These are phyloP conservation scores for Lacerta bilineata DNA, from an alignment of 2,797 vertebrate species.

Conservation along the genomic window DNA sequence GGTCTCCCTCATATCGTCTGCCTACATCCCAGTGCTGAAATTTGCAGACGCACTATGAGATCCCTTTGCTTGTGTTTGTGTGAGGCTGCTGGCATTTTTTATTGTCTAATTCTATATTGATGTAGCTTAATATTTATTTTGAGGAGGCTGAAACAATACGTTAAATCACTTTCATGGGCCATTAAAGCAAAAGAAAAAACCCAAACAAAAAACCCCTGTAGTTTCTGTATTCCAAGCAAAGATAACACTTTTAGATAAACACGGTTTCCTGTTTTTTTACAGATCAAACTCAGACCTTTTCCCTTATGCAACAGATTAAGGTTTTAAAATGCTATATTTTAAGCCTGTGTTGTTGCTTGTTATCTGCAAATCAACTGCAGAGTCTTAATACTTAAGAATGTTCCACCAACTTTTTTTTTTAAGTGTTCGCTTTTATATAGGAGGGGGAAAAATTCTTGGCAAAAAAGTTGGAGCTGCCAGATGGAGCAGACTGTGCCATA, in stretches of 20 bases:
- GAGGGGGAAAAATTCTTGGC: slow-evolving; percentile 79
- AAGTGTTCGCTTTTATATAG: slow-evolving; percentile 81
- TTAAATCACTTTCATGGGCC: slow-evolving; percentile 75
- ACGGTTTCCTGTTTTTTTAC: slow-evolving; percentile 68
- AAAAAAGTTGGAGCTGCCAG: slow-evolving; percentile 81
- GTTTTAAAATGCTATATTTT: slow-evolving; percentile 75
- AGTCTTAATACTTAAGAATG: slow-evolving; percentile 78
- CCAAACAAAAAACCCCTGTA: slow-evolving; percentile 14
- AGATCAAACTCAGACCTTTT: slow-evolving; percentile 69
- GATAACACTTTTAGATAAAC: slow-evolving; percentile 75
- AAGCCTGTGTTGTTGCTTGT: slow-evolving; percentile 74
- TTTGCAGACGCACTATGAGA: slow-evolving; percentile 26
- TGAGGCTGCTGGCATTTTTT: slow-evolving; percentile 34
- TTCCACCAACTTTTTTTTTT: slow-evolving; percentile 74
- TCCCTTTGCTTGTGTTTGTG: slow-evolving; percentile 50
- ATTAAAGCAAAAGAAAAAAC: slow-evolving; percentile 66
- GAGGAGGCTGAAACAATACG: slow-evolving; percentile 72
- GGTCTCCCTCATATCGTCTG: background rate
- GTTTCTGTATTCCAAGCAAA: slow-evolving; percentile 74
- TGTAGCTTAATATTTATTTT: slow-evolving; percentile 72
- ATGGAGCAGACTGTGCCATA: slow-evolving; percentile 82
- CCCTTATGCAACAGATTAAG: slow-evolving; percentile 69
- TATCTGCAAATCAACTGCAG: slow-evolving; percentile 80
- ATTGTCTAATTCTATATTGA: slow-evolving; percentile 59
- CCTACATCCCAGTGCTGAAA: background rate